Evolutionary conservation across 2,888 invertebrate genomes (phyloP).

Genomic region (Smittia aterrima): DNA sequence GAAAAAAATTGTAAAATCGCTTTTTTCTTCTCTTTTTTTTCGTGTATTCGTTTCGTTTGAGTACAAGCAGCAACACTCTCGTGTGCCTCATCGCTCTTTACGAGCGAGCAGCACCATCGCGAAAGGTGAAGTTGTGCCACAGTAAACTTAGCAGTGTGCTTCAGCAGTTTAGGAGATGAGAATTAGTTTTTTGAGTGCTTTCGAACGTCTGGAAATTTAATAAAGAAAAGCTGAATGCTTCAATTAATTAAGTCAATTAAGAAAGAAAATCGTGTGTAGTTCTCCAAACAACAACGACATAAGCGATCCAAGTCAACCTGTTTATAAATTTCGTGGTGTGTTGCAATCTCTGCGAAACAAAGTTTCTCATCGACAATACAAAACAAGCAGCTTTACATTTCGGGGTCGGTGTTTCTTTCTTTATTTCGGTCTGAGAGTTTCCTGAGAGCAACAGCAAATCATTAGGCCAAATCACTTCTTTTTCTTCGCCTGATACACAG

Average conservation of each 20-base stretch:
- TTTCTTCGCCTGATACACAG: slow-evolving; percentile 12
- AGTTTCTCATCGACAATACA: background rate
- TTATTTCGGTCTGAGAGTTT: slow-evolving; percentile 15
- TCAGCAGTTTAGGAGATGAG: slow-evolving; percentile 40
- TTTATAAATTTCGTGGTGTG: background rate
- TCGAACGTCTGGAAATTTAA: background rate
- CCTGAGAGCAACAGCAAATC: background rate
- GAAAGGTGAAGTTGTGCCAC: slow-evolving; percentile 33
- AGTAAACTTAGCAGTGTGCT: slow-evolving; percentile 19
- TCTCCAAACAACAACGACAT: background rate
- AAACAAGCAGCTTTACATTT: background rate
- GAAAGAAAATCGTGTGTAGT: background rate
- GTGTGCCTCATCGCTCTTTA: slow-evolving; percentile 30
- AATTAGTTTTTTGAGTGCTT: slow-evolving; percentile 33
- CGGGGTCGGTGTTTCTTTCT: slow-evolving; percentile 13
- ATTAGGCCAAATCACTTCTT: slow-evolving; percentile 12
- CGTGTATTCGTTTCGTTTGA: slow-evolving; percentile 11
- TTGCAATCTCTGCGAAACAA: background rate
- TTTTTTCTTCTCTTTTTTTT: background rate
- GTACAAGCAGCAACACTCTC: background rate
- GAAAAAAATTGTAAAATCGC: background rate
- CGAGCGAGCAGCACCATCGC: background rate
- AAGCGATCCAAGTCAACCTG: background rate
- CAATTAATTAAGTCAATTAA: background rate
- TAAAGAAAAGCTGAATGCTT: background rate